phyloP scores from a whole-genome alignment of 2,113 vertebrate genomes.

The Rhinoderma darwinii region DNA sequence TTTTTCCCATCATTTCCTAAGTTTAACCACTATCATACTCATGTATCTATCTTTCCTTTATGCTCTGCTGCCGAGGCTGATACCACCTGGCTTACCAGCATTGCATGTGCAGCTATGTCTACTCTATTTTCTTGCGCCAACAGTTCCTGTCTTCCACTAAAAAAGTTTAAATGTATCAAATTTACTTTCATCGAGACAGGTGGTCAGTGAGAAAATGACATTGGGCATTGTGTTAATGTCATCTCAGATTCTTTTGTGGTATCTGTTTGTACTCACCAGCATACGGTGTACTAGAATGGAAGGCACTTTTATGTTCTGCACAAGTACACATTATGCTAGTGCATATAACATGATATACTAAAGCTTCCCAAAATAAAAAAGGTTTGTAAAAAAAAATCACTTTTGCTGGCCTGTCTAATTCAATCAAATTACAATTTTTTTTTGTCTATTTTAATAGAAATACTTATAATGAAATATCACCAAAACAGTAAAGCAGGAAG shows the following conservation, averaged over 20 bases:
- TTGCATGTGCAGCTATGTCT: neutral
- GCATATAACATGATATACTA: constrained; percentile 4
- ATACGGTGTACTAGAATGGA: constrained; percentile 10
- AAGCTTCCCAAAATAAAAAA: constrained; percentile 3
- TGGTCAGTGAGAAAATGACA: neutral
- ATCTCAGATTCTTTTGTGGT: constrained; percentile 15
- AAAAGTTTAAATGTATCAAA: neutral
- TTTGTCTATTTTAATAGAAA: neutral
- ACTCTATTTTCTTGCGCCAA: neutral
- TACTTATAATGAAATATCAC: neutral
- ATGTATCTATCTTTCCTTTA: neutral
- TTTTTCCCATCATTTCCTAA: too few species aligned
- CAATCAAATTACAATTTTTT: neutral
- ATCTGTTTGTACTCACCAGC: constrained; percentile 12
- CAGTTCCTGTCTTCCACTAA: neutral
- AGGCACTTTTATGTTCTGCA: constrained; percentile 3
- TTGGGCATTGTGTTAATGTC: neutral
- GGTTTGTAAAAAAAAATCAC: neutral
- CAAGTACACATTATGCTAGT: neutral
- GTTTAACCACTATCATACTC: too few species aligned
- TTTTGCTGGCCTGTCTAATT: neutral
- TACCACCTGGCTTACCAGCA: neutral
- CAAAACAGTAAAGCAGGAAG: too few species aligned
- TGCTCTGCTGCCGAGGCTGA: neutral
- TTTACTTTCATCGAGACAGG: neutral